Base-by-base conservation (phyloP, 2,113 vertebrate genomes). In the Pogonocichla stellata region DNA sequence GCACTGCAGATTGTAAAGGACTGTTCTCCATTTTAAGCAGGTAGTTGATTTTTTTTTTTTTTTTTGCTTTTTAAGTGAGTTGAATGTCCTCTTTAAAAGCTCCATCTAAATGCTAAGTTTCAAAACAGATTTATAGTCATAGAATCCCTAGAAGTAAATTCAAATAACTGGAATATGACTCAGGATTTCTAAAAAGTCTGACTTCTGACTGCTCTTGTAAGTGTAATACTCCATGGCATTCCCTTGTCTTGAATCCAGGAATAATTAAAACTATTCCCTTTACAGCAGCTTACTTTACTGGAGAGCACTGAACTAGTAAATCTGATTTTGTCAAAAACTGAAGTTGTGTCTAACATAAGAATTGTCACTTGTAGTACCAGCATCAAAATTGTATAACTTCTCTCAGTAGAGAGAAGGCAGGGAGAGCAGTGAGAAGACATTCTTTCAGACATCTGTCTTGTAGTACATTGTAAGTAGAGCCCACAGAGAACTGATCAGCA, bases 231-330 rank as follows among this genome's bases (percentile, higher is more conserved):
- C 86, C 64, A 74, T 86, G 75, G 51, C 40, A 90, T 62, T 86
- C 64, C 57, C 38, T 53, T 67, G 40, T 69, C 61, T 67, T 31
- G 18, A 78, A 86, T 87, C 40, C 69, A 93, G 45, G 61, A 95
- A 89, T 78, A 92, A 92, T 88, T 95, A 84, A 81, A 92, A 40
- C 24, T 86, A 89, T 84, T 89, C 28, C n/a, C 61, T 89, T 88
- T 81, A 65, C n/a, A 79, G 53, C 65, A 92, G 48, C 57, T 93
- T 56, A 87, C n/a, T 87, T 86, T 87, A 80, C 77, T 57, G 70
- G 69, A 95, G 73, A 93, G 70, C 70, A 90, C 0, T 74, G 80
- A 92, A 72, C 26, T 57, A 84, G 53, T 67, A 89, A 95, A 92
- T 89, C 73, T 80, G 36, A 0, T 72, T 93, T 86, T 80, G 53